Conservation (phyloP, 2,113 vertebrate species). For the Galemys pyrenaicus region DNA sequence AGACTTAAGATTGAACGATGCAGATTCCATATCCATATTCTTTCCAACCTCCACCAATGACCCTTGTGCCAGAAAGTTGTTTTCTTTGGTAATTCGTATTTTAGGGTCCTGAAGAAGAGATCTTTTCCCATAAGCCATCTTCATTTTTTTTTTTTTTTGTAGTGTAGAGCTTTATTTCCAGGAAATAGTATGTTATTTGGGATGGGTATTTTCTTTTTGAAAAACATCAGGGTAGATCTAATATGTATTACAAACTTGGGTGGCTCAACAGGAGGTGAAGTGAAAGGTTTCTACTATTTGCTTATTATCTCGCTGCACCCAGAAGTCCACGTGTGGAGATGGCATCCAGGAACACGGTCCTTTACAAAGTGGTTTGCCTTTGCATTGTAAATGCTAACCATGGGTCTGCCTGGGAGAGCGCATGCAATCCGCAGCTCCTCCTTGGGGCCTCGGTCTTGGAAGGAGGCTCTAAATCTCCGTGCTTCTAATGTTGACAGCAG, state of each 20-base stretch:
- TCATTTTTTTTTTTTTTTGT: constrained; percentile 85
- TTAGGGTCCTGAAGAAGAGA: constrained; percentile 76
- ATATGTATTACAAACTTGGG: constrained; percentile 95
- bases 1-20: neutral
- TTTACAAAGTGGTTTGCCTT: constrained; percentile 88
- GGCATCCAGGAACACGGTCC: constrained; percentile 93
- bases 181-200: constrained; percentile 89
- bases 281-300: constrained; percentile 96
- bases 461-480: constrained; percentile 93
- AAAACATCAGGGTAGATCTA: constrained; percentile 92
- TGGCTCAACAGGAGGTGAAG: constrained; percentile 94
- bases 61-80: neutral
- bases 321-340: constrained; percentile 92
- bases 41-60: neutral
- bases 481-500: constrained; percentile 94
- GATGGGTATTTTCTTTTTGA: constrained; percentile 91
- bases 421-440: constrained; percentile 93
- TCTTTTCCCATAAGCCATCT: constrained; percentile 91
- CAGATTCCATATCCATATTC: neutral
- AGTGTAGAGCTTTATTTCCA: constrained; percentile 90
- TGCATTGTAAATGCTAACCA: constrained; percentile 93
- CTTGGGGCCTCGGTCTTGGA: constrained; percentile 91
- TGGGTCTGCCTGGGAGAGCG: constrained; percentile 91
- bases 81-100: constrained; percentile 43
- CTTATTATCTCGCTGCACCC: constrained; percentile 93